phyloP scores from a whole-genome alignment of 2,797 vertebrate genomes.

The Silurus lanzhouensis region DNA sequence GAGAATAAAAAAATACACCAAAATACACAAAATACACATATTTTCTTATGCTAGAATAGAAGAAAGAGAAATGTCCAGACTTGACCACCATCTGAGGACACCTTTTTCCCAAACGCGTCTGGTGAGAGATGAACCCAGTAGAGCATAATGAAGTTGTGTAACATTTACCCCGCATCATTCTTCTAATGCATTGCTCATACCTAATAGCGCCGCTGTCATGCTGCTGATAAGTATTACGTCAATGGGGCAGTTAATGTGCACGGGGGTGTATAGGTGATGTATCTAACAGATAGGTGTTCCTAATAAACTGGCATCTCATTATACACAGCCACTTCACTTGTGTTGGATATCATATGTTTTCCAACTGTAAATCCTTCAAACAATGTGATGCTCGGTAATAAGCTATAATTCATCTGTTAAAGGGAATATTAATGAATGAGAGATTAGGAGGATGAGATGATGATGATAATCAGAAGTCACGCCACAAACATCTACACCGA shows the following conservation, averaged over 20 bases:
- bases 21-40: too few relatives aligned
- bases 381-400: not conserved
- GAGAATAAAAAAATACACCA: too few relatives aligned
- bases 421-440: not conserved
- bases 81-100: too few relatives aligned
- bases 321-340: not conserved
- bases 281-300: not conserved
- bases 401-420: conserved; percentile 2
- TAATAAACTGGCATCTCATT: not conserved
- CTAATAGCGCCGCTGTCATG: not conserved
- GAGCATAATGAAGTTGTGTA: too few relatives aligned
- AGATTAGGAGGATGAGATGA: not conserved
- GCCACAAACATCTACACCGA: not conserved
- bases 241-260: not conserved
- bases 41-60: too few relatives aligned
- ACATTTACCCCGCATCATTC: not conserved
- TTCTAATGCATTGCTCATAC: not conserved
- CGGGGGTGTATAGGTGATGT: not conserved
- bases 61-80: too few relatives aligned
- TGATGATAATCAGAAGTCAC: not conserved
- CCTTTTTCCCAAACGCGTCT: too few relatives aligned
- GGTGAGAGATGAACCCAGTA: too few relatives aligned
- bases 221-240: not conserved
- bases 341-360: not conserved
- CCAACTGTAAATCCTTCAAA: not conserved